phyloP scores from a whole-genome alignment of 2,888 invertebrate species.

The Sussaba pulchella region DNA sequence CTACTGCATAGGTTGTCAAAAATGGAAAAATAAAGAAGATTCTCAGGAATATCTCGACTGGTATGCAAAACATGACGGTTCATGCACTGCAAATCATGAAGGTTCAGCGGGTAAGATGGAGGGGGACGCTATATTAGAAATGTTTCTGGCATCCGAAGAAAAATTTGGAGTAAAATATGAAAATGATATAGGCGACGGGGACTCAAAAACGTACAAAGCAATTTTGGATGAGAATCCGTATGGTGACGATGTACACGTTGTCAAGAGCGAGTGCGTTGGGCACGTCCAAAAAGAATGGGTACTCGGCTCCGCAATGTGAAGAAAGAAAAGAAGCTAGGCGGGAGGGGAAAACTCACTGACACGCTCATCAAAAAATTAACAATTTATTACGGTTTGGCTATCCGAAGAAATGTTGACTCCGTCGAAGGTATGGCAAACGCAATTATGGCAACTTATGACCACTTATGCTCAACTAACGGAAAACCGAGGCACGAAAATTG shows the following conservation, averaged over 20 bases:
- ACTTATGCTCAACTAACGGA: constrained; percentile 54
- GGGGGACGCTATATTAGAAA: not conserved
- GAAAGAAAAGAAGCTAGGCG: constrained; percentile 52
- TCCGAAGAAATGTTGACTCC: constrained; percentile 50
- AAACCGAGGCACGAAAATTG: constrained; percentile 53
- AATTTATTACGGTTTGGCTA: constrained; percentile 56
- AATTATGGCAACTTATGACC: constrained; percentile 54
- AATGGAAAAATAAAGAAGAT: constrained; percentile 8
- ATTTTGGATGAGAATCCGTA: no score
- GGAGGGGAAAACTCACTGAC: constrained; percentile 49
- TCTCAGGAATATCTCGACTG: no score
- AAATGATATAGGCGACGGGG: no score
- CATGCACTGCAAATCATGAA: not conserved
- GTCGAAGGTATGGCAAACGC: constrained; percentile 55
- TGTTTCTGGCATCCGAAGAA: not conserved
- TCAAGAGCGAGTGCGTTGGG: not conserved
- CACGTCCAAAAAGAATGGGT: not conserved
- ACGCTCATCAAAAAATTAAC: constrained; percentile 50
- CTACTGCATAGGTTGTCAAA: no score
- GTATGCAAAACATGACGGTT: not conserved
- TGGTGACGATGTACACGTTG: not conserved
- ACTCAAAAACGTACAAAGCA: no score
- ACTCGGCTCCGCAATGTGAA: constrained; percentile 34
- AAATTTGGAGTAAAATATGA: no score
- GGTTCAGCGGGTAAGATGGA: not conserved